Base-by-base conservation (phyloP, 1,140 invertebrate genomes). In the Drosophila grimshawi region DNA sequence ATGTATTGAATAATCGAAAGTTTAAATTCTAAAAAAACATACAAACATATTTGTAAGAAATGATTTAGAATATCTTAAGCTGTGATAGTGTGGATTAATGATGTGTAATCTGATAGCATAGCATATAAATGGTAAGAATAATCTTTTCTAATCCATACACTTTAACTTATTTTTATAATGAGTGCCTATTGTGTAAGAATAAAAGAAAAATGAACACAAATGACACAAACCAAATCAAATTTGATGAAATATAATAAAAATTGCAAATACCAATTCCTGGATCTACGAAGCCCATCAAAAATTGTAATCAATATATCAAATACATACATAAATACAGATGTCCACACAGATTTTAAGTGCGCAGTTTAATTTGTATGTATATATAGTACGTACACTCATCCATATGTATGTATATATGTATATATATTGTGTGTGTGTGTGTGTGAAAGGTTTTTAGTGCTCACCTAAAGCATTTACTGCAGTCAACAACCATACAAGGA, bases 401-500 rank as follows among this genome's bases (percentile, higher is more conserved):
- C 7, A 2, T 51, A 10, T 33, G 6, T 57, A 5, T 5, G 27
- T 63, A 3, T 39, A n/a, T 52, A 3, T 46, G 1, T 46, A 8
- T 69, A 4, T n/a, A n/a, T n/a, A n/a, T n/a, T n/a, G n/a, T n/a
- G n/a, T 53, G 10, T 59, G 2, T 57, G 32, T 59, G 7, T 60
- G 39, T 67, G 70, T 32, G 27, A 53, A 60, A 60, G 48, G 64
- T 67, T 4, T 73, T 39, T n/a, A 48, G 10, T 10, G 56, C 76
- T 78, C 53, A 78, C 76, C 76, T 78, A 74, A 78, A 78, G 32
- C 71, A 63, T 76, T 65, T 48, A 65, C 68, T 48, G 68, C 35
- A 30, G 19, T 10, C 73, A 72, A 76, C 56, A 72, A 76, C 56
- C 68, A 66, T 57, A 48, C 48, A 53, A 53, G 53, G 43, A 39